Base-by-base conservation (phyloP, 2,888 invertebrate genomes). In the Atethmia centrago region DNA sequence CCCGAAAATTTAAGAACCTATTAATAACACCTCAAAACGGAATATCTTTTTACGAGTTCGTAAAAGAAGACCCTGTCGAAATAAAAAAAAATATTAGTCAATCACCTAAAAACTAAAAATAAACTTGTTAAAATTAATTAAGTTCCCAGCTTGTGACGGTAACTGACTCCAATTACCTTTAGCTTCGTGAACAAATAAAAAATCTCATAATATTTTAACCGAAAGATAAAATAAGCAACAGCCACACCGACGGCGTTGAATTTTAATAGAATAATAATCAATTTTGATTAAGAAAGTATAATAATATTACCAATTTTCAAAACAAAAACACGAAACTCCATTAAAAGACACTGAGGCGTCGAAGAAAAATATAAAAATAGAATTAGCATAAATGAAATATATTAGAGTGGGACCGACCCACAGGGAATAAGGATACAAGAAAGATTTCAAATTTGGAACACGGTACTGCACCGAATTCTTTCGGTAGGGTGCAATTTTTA, bases 351-450 rank as follows among this genome's bases (percentile, higher is more conserved):
- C 80, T 82, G 84, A 85, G 86, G 88, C 85, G 63, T 67, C 28
- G 84, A 79, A 74, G 63, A 73, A 72, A 77, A 86, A 66, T 55
- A 65, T 45, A 62, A 42, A 47, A 90, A 90, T 86, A 83, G 85
- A 88, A 90, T 92, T 90, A 90, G 89, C 90, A 90, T 90, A 87
- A 89, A 90, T 87, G 88, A 88, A 90, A 90, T 89, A 88, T 90
- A 91, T 90, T 91, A 86, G 74, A 87, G 74, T 77, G 68, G 78
- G 31, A n/a, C n/a, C n/a, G 79, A 76, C 85, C 89, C 90, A 87
- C 78, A 69, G 88, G 89, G 88, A 86, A 88, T 85, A 82, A 75
- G 68, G 64, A 85, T 83, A 85, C 80, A 80, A 82, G 77, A 82
- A 76, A 75, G 68, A 82, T 77, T 82, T 69, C 36, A 74, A 81